Conservation (phyloP, 2,797 vertebrate genomes). For the Enteromius fasciolatus region DNA sequence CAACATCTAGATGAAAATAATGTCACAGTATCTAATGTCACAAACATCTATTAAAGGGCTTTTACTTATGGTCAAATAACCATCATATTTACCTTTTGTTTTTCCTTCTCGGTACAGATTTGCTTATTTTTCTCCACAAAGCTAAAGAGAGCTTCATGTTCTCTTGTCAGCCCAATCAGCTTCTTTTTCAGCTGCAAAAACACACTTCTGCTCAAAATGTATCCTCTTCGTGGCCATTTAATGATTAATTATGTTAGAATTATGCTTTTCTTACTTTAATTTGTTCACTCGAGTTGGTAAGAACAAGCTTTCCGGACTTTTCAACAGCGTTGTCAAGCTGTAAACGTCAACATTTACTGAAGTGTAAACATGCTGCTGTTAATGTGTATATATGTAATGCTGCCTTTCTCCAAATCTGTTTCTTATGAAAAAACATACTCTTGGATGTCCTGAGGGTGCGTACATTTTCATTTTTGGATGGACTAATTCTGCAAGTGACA, state of each 20-base stretch:
- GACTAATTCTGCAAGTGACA: conserved; percentile 52
- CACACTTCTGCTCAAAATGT: neutral
- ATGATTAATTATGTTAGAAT: no score
- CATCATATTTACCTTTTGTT: conserved; percentile 77
- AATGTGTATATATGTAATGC: neutral
- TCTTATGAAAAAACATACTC: neutral
- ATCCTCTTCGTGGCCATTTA: neutral
- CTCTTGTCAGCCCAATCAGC: conserved; percentile 79
- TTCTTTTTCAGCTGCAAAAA: conserved; percentile 84
- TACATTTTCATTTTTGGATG: neutral
- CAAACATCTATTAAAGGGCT: neutral
- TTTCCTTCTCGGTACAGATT: conserved; percentile 82
- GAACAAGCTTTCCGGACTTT: conserved; percentile 82
- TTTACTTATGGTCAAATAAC: neutral
- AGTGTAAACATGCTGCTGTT: conserved; percentile 2
- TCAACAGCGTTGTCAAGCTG: conserved; percentile 82
- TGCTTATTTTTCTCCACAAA: conserved; percentile 84
- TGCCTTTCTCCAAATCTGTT: neutral
- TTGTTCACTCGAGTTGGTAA: conserved; percentile 84
- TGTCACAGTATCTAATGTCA: neutral
- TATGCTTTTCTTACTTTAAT: conserved; percentile 78
- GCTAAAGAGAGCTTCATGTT: conserved; percentile 86
- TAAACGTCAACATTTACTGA: conserved; percentile 24
- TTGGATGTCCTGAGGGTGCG: neutral
- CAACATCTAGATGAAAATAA: conserved; percentile 76